phyloP scores from a whole-genome alignment of 2,113 vertebrate species.

The Actinemys pallida region DNA sequence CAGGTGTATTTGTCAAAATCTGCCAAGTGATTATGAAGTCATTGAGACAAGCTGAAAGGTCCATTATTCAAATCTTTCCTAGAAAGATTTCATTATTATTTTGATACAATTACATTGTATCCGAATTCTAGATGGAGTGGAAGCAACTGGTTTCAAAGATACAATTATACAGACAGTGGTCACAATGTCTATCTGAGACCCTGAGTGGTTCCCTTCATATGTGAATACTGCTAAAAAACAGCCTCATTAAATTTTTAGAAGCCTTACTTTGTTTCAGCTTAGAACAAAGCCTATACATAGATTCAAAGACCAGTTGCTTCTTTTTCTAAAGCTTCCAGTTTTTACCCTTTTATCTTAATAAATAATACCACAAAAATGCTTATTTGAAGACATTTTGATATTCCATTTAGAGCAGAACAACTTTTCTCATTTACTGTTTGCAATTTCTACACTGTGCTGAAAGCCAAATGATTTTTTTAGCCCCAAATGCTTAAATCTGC shows the following conservation, averaged over 20 bases:
- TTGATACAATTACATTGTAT: neutral
- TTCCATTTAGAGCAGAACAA: conserved; percentile 21
- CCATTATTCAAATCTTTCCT: neutral
- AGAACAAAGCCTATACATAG: neutral
- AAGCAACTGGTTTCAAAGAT: conserved; percentile 6
- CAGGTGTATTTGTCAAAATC: neutral
- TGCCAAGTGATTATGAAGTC: neutral
- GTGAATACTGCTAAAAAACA: neutral
- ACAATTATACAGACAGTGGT: neutral
- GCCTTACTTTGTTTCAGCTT: conserved; percentile 22
- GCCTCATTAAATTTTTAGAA: neutral
- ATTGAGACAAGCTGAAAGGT: neutral
- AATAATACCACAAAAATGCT: conserved; percentile 33
- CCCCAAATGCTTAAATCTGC: conserved; percentile 22
- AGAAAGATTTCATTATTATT: neutral
- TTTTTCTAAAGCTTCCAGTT: conserved; percentile 16
- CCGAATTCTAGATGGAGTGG: neutral
- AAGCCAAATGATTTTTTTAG: conserved; percentile 51
- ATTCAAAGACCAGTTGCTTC: conserved; percentile 23
- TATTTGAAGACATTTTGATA: conserved; percentile 40
- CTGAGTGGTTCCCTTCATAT: conserved; percentile 21
- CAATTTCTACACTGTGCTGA: conserved; percentile 31
- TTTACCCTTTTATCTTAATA: conserved; percentile 43
- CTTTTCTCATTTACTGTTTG: conserved; percentile 56
- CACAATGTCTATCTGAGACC: neutral